Evolutionary conservation across 2,888 invertebrate species (phyloP).

Genomic region (Troides oblongomaculatus): DNA sequence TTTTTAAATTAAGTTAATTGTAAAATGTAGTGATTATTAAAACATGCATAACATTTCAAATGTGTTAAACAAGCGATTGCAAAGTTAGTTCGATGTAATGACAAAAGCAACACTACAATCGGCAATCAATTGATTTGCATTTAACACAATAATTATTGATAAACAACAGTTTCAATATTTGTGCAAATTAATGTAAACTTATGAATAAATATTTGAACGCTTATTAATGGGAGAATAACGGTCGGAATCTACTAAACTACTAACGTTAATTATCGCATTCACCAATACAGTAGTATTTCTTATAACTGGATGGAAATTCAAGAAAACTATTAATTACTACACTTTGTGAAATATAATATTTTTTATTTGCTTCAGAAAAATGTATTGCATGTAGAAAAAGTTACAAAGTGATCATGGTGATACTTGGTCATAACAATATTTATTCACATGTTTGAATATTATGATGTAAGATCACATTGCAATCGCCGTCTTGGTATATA

Average conservation of each 20-base stretch:
- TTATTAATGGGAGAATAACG: slow-evolving; percentile 6
- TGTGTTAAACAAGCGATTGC: background rate
- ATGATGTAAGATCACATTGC: no score
- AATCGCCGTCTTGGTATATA: no score
- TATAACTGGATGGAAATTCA: background rate
- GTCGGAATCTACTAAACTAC: background rate
- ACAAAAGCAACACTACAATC: background rate
- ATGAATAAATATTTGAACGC: slow-evolving; percentile 10
- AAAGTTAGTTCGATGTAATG: slow-evolving; percentile 16
- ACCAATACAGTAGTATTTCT: background rate
- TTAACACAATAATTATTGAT: slow-evolving; percentile 15
- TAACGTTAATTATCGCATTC: slow-evolving; percentile 1
- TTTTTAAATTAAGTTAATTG: no score
- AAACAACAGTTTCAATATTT: background rate
- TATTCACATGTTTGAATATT: no score
- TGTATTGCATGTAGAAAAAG: no score
- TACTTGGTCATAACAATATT: no score
- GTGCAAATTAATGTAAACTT: slow-evolving; percentile 3
- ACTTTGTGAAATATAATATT: background rate
- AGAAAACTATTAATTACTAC: background rate
- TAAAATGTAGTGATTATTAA: no score
- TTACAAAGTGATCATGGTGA: no score
- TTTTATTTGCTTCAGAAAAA: background rate
- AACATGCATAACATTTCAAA: no score
- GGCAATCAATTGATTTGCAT: slow-evolving; percentile 22